Base-by-base conservation (phyloP, 2,888 invertebrate species). In the Drosophila mimica region DNA sequence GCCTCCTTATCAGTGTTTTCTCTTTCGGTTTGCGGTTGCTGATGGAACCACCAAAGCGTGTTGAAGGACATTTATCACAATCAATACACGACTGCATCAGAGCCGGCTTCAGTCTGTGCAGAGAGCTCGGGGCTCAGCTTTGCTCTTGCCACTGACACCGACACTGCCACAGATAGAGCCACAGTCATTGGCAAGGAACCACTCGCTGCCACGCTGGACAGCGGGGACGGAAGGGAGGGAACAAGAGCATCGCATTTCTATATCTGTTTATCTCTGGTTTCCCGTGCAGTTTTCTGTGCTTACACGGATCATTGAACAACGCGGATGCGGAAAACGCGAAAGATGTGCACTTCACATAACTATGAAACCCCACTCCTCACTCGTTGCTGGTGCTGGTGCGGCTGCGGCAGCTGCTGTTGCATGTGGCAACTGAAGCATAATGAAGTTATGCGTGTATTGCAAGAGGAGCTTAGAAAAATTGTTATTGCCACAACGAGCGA, bases 261-360 rank as follows among this genome's bases (percentile, higher is more conserved):
- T 79, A 89, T 69, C 76, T 79, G 80, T 80, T 75, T 82, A 82
- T 88, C 82, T 82, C 70, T 63, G 77, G 88, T 77, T 89, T 88
- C 62, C 86, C 80, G 79, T 82, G 57, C 83, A 82, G 74, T 83
- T 88, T 85, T 85, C 83, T 76, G 90, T 85, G 85, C 85, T 85
- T 90, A 85, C 85, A 85, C 85, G 85, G 85, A 85, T 90, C 85
- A 85, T 85, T 85, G 85, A 83, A 81, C 86, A 85, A 88, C 80
- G 90, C 85, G 90, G 81, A 85, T 88, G 85, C 85, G 90, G 85
- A 85, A 90, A 90, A 71, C 81, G 83, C 85, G 90, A 79, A 71
- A 72, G 70, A 70, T 79, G 73, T 70, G 71, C 83, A 73, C 80
- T 61, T 70, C 63, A 66, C 76, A 67, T 71, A 70, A 61, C 60